These are phyloP conservation scores for Notothenia rossii DNA, from an alignment of 2,113 vertebrate genomes.

Conservation along the genomic window DNA sequence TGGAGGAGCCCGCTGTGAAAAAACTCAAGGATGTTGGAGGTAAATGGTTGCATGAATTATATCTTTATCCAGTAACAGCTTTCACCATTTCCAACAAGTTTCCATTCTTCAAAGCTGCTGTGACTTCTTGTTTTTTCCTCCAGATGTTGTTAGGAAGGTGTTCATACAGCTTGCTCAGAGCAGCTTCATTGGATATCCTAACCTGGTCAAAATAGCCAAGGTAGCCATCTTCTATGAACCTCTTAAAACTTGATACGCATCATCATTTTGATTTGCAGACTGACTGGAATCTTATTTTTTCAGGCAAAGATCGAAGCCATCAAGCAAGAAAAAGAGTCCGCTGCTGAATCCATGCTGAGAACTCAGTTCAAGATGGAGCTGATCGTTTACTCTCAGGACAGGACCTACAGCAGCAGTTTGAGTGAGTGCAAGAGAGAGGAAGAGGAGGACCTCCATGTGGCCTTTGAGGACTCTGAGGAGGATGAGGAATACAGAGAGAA, in stretches of 20 bases:
- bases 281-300: conserved; percentile 19
- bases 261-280: neutral
- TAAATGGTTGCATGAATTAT: conserved; percentile 14
- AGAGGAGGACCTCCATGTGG: no score
- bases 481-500: no score
- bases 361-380: no score
- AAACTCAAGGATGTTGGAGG: conserved; percentile 76
- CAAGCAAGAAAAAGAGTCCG: conserved; percentile 67
- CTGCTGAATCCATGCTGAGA: conserved; percentile 88
- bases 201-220: conserved; percentile 80
- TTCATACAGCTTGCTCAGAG: conserved; percentile 75
- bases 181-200: conserved; percentile 79
- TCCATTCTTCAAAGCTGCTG: neutral
- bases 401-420: conserved; percentile 74
- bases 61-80: neutral
- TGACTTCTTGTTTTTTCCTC: conserved; percentile 25
- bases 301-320: conserved; percentile 87
- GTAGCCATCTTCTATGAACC: conserved; percentile 50
- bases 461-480: no score
- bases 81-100: neutral
- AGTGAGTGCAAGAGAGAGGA: conserved; percentile 34
- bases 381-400: conserved; percentile 89
- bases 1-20: conserved; percentile 87
- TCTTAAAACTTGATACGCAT: neutral
- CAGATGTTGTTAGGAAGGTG: conserved; percentile 73